Evolutionary conservation across 2,888 invertebrate genomes (phyloP).

Genomic region (Eurytoma californica): DNA sequence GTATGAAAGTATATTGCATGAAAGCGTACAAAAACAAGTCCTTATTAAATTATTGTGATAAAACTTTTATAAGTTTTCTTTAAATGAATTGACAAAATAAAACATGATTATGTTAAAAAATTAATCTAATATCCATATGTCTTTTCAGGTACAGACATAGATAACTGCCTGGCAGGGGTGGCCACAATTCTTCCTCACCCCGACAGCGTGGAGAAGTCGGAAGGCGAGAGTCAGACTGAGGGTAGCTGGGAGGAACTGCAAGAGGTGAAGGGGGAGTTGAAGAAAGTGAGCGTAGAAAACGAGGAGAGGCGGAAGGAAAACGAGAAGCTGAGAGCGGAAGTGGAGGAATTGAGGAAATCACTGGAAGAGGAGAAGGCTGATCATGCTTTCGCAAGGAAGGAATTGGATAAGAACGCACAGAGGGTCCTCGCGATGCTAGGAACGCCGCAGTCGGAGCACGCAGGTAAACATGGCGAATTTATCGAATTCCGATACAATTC

Average conservation of each 20-base stretch:
- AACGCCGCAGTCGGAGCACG: conserved; percentile 70
- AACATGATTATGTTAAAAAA: no score
- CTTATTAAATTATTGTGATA: no score
- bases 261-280: conserved; percentile 77
- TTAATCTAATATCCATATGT: no score
- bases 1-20: no score
- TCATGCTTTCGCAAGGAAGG: conserved; percentile 84
- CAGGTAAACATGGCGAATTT: conserved; percentile 57
- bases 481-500: neutral
- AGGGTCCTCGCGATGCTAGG: conserved; percentile 81
- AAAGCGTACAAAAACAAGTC: no score
- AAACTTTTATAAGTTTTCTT: no score
- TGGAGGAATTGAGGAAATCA: conserved; percentile 78
- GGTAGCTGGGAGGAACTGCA: conserved; percentile 81
- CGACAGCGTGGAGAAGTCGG: conserved; percentile 75
- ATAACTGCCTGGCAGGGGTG: conserved; percentile 82
- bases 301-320: conserved; percentile 72
- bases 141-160: conserved; percentile 77
- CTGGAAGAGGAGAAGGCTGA: conserved; percentile 84
- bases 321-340: conserved; percentile 78
- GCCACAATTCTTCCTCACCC: conserved; percentile 69
- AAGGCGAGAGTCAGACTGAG: conserved; percentile 81
- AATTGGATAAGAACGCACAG: conserved; percentile 85
- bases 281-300: conserved; percentile 77
- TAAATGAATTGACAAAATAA: no score